Percentiles rank a stretch among this genome's conserved stretches.
These are phyloP conservation scores for Aptenodytes forsteri DNA, from an alignment of 2,113 vertebrate species.

Conservation along the genomic window DNA sequence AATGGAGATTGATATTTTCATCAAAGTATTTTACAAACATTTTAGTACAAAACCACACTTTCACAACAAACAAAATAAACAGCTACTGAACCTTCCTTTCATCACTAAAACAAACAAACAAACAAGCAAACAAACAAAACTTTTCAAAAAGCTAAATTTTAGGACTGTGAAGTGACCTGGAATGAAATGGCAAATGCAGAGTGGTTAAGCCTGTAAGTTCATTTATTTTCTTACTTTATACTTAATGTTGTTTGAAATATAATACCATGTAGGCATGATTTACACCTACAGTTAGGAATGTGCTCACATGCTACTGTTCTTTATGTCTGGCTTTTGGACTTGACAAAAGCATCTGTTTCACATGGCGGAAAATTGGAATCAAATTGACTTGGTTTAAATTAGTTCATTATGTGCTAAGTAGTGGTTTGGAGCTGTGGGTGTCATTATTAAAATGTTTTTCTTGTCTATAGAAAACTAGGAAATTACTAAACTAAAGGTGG, in stretches of 20 bases:
- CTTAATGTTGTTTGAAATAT: not conserved
- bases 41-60: not conserved
- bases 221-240: not conserved
- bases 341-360: constrained; percentile 29
- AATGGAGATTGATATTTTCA: not conserved
- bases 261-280: not conserved
- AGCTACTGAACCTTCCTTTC: not conserved
- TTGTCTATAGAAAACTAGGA: constrained; percentile 44
- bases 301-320: constrained; percentile 34
- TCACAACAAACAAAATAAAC: not conserved
- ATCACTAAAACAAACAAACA: not conserved
- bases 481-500: constrained; percentile 59
- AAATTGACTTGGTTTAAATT: constrained; percentile 53
- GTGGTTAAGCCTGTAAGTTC: not conserved
- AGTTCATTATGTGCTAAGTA: constrained; percentile 68
- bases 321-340: not conserved
- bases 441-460: constrained; percentile 59
- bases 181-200: not conserved
- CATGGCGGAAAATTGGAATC: not conserved
- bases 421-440: constrained; percentile 50
- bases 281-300: not conserved
- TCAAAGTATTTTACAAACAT: not conserved
- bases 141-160: not conserved
- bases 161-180: not conserved
- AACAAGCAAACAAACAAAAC: not conserved